Conservation (phyloP, 2,888 invertebrate species). For the Rhagonycha fulva region DNA sequence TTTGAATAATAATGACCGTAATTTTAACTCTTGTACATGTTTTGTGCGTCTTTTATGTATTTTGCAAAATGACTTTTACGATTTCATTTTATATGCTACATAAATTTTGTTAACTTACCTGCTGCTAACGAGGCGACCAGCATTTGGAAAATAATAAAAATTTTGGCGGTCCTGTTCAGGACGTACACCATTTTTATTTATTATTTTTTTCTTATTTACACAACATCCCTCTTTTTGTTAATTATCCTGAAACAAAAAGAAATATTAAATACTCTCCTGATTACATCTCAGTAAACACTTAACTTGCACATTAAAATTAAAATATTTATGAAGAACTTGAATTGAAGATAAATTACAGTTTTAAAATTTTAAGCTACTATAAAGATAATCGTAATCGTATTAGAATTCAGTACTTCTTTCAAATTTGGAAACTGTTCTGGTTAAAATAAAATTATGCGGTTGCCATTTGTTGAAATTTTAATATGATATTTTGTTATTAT, state of each 20-base stretch:
- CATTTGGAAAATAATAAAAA: conserved; percentile 40
- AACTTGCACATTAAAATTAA: background rate
- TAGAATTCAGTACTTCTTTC: background rate
- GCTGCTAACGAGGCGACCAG: conserved; percentile 39
- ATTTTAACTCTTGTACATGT: background rate
- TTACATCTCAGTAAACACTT: background rate
- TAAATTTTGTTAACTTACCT: conserved; percentile 33
- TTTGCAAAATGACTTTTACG: background rate
- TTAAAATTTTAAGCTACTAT: background rate
- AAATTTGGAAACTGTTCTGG: background rate
- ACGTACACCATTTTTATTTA: conserved; percentile 41
- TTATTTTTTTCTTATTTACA: conserved; percentile 36
- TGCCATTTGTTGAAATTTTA: background rate
- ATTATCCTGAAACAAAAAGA: conserved; percentile 41
- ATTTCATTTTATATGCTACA: background rate
- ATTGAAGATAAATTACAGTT: background rate
- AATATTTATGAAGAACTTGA: background rate
- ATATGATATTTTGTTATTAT: background rate
- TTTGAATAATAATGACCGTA: background rate
- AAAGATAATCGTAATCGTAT: background rate
- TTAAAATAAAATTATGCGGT: background rate
- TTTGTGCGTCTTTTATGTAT: background rate
- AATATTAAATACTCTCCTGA: background rate
- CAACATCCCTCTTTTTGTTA: conserved; percentile 39
- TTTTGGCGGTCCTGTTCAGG: conserved; percentile 40